phyloP scores from a whole-genome alignment of 1,140 invertebrate species.

The Campoletis sonorensis region DNA sequence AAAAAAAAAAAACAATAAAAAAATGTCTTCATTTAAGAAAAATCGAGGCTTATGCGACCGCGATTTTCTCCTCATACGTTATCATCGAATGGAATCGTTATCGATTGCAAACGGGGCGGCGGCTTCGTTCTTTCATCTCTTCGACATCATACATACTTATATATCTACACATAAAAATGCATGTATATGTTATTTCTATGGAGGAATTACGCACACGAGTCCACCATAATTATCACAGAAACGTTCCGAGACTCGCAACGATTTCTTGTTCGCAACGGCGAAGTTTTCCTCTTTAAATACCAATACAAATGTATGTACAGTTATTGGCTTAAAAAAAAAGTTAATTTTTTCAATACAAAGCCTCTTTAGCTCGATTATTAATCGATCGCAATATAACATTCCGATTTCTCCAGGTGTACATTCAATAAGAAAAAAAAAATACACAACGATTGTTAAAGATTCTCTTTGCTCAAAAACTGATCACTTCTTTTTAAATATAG shows the following conservation, averaged over 20 bases:
- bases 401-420: no score
- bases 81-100: slow-evolving; percentile 42
- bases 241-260: slow-evolving; percentile 13
- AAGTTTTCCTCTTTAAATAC: background rate
- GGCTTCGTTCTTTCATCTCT: slow-evolving; percentile 34
- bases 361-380: background rate
- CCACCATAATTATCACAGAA: slow-evolving; percentile 37
- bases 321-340: background rate
- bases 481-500: no score
- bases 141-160: background rate
- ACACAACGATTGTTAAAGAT: no score
- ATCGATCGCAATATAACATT: background rate
- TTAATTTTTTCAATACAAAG: background rate
- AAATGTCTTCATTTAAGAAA: slow-evolving; percentile 40
- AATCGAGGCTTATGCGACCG: slow-evolving; percentile 28
- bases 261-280: slow-evolving; percentile 9
- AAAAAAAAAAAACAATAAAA: no score
- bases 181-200: background rate
- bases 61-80: slow-evolving; percentile 20
- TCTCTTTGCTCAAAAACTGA: no score
- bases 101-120: slow-evolving; percentile 39
- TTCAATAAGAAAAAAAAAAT: no score
- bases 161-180: background rate
- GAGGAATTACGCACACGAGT: background rate
- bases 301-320: background rate